A percentile compares a stretch with the other conserved stretches of the same genome.
Conservation (phyloP, 1,140 invertebrate genomes). For the Aradophagus sp. region DNA sequence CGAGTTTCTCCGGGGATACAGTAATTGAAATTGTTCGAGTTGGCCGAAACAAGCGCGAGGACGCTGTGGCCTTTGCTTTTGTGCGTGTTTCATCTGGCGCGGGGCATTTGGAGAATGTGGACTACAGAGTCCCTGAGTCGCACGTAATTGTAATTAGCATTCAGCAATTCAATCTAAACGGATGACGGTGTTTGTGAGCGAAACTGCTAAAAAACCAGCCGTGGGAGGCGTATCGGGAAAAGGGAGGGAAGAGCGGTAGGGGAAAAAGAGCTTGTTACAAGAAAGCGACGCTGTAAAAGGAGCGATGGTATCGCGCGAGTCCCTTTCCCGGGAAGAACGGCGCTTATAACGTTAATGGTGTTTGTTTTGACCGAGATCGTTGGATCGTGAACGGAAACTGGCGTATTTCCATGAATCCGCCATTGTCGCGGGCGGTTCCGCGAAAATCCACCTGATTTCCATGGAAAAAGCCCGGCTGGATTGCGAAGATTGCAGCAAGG, state of each 20-base stretch:
- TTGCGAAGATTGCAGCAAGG: too few species aligned
- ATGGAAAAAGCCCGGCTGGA: not conserved
- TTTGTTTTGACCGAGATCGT: constrained; percentile 11
- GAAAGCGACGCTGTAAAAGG: constrained; percentile 40
- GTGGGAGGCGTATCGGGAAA: too few species aligned
- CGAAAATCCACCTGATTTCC: constrained; percentile 11
- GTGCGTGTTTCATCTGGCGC: too few species aligned
- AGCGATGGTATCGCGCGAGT: constrained; percentile 26
- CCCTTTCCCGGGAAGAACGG: constrained; percentile 30
- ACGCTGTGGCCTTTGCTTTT: too few species aligned
- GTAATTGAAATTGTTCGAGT: too few species aligned
- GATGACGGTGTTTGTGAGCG: not conserved
- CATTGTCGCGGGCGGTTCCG: constrained; percentile 1
- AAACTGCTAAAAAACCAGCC: too few species aligned
- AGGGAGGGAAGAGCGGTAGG: not conserved
- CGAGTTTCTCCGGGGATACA: too few species aligned
- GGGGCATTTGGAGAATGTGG: not conserved
- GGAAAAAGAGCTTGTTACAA: constrained; percentile 24
- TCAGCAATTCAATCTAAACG: not conserved
- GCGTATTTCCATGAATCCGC: constrained; percentile 5
- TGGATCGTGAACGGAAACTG: constrained; percentile 9
- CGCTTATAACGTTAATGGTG: constrained; percentile 30
- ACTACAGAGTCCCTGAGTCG: too few species aligned
- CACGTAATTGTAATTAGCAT: not conserved
- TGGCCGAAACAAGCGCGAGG: too few species aligned